phyloP scores from a whole-genome alignment of 2,113 vertebrate species.

The Phylloscopus trochilus region DNA sequence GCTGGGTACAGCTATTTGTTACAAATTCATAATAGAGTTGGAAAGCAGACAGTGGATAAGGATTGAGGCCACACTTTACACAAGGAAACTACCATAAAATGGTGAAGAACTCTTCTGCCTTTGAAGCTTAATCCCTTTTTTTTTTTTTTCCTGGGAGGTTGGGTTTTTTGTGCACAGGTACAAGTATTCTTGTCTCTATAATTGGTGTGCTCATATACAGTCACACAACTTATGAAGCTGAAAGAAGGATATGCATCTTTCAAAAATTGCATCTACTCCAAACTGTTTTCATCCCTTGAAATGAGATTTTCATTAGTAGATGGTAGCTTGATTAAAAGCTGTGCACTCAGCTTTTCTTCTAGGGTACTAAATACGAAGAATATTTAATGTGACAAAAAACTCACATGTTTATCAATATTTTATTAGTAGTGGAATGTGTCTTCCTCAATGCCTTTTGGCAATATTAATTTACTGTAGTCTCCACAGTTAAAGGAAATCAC shows the following conservation, averaged over 20 bases:
- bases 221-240: neutral
- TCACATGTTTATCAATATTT: conserved; percentile 54
- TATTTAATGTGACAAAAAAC: conserved; percentile 38
- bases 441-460: conserved; percentile 19
- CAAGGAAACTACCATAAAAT: neutral
- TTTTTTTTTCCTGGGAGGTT: neutral
- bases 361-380: neutral
- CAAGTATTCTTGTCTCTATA: neutral
- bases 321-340: conserved; percentile 16
- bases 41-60: neutral
- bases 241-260: neutral
- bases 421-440: conserved; percentile 11
- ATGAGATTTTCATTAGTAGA: conserved; percentile 26
- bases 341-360: neutral
- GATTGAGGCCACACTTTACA: neutral
- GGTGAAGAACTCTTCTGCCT: neutral
- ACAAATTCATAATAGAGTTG: neutral
- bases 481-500: conserved; percentile 29
- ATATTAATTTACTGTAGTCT: conserved; percentile 37
- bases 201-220: neutral
- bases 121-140: neutral
- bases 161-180: neutral
- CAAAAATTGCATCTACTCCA: neutral
- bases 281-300: neutral
- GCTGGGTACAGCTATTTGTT: neutral